phyloP scores from a whole-genome alignment of 2,113 vertebrate species.

The Urocynchramus pylzowi region DNA sequence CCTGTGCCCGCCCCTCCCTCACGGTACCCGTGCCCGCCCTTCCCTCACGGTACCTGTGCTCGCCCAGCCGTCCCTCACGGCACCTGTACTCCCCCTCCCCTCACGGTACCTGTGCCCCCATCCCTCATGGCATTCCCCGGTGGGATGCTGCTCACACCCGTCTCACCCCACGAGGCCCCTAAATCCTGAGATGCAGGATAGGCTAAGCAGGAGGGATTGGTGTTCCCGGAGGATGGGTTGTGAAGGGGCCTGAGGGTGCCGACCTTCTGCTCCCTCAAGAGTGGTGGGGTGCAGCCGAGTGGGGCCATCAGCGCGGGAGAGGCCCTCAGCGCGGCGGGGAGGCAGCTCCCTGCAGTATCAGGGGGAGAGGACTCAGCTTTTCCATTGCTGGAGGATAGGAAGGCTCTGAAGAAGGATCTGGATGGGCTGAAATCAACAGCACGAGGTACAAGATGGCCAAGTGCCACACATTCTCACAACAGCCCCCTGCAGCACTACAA shows the following conservation, averaged over 20 bases:
- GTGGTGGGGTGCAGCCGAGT: rapidly evolving
- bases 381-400: neutral
- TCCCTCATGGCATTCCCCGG: rapidly evolving
- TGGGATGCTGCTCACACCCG: rapidly evolving
- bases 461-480: too few species aligned
- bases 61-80: rapidly evolving
- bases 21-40: rapidly evolving
- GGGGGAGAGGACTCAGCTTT: rapidly evolving
- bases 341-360: rapidly evolving
- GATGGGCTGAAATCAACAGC: rapidly evolving
- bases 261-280: rapidly evolving
- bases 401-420: neutral
- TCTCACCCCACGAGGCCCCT: rapidly evolving
- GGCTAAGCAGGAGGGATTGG: too few species aligned
- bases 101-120: rapidly evolving
- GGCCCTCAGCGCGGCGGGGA: rapidly evolving
- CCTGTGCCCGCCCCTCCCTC: rapidly evolving
- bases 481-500: neutral
- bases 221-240: too few species aligned
- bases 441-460: neutral
- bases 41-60: neutral
- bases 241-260: rapidly evolving
- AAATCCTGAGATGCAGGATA: rapidly evolving
- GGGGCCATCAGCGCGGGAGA: too few species aligned
- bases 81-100: rapidly evolving